A percentile compares a stretch with the other conserved stretches of the same genome.
phyloP scores from a whole-genome alignment of 2,113 vertebrate genomes.

The Symphodus melops region DNA sequence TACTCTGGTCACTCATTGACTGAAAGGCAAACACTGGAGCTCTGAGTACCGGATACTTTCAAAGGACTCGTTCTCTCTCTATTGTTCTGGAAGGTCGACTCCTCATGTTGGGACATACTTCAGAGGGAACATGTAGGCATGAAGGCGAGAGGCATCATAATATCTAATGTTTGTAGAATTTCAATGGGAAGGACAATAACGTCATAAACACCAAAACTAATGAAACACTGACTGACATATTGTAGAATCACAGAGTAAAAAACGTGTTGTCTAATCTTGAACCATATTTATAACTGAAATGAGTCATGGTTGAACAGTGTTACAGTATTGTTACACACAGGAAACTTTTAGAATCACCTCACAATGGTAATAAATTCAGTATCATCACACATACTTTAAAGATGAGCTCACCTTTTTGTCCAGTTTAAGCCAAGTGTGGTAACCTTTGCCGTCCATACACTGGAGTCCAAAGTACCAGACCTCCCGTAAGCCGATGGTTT shows the following conservation, averaged over 20 bases:
- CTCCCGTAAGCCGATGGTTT: constrained; percentile 94
- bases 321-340: too few relatives aligned
- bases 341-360: too few relatives aligned
- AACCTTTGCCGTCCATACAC: constrained; percentile 92
- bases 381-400: not conserved
- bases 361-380: not conserved
- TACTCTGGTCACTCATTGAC: constrained; percentile 64
- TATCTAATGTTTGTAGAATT: not conserved
- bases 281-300: not conserved
- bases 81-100: constrained; percentile 14
- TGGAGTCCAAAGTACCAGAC: constrained; percentile 98
- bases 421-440: constrained; percentile 94
- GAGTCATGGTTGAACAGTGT: not conserved
- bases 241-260: not conserved
- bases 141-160: not conserved
- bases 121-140: not conserved
- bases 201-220: not conserved
- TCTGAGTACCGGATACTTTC: not conserved
- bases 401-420: constrained; percentile 92
- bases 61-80: constrained; percentile 57
- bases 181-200: not conserved
- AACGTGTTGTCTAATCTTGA: too few relatives aligned
- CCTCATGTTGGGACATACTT: not conserved
- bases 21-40: constrained; percentile 49
- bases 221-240: not conserved